Conservation (phyloP, 2,113 vertebrate genomes). For the Clarias magur region DNA sequence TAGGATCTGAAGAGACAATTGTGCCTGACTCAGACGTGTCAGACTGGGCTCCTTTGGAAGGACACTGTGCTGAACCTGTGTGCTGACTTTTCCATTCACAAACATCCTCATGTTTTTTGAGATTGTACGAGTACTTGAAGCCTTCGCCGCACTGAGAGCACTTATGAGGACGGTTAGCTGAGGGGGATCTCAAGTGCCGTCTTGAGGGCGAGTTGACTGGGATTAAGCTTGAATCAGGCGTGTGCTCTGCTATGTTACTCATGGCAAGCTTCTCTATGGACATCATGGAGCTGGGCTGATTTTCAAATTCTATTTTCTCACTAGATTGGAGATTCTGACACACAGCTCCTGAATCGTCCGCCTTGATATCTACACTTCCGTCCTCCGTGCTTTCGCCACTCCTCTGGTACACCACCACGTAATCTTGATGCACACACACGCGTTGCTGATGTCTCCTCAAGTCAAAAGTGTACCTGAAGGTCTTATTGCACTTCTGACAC, state of each 20-base stretch:
- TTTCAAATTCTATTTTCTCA: slow-evolving; percentile 7
- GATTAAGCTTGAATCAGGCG: neutral
- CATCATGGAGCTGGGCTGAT: neutral
- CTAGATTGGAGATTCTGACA: neutral
- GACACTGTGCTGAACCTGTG: neutral
- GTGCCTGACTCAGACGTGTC: neutral
- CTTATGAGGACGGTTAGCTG: slow-evolving; percentile 45
- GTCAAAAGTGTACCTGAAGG: slow-evolving; percentile 51
- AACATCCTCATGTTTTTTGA: slow-evolving; percentile 56
- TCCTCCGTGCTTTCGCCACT: neutral
- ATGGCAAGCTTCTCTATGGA: neutral
- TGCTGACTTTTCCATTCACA: slow-evolving; percentile 60
- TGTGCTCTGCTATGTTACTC: neutral
- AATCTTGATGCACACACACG: slow-evolving; percentile 26
- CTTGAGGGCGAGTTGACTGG: slow-evolving; percentile 17
- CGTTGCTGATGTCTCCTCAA: slow-evolving; percentile 50
- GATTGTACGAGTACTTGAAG: slow-evolving; percentile 56
- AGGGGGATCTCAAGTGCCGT: slow-evolving; percentile 35
- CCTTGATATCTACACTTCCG: neutral
- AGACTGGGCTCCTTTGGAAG: neutral
- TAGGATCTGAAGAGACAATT: neutral
- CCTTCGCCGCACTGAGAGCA: slow-evolving; percentile 66
- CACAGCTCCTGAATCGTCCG: neutral
- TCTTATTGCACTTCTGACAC: slow-evolving; percentile 42
- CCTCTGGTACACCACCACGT: slow-evolving; percentile 21